Conservation (phyloP, 2,797 vertebrate species). For the Furcifer pardalis region DNA sequence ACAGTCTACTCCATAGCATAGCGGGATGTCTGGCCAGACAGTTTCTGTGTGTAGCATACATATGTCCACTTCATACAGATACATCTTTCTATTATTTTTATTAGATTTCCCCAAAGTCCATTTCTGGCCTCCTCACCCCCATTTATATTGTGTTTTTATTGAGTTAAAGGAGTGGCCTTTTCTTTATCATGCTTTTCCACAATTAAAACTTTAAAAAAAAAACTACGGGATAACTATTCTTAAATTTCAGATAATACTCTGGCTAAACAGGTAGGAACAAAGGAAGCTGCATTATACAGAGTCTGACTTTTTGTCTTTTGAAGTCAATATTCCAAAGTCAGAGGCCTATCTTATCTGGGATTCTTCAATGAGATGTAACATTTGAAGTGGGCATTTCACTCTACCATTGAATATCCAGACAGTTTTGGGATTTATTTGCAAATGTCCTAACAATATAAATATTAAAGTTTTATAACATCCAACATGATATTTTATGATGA, state of each 20-base stretch:
- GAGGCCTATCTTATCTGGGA: neutral
- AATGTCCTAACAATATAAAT: neutral
- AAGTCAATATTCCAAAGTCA: too few species aligned
- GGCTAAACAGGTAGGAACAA: neutral
- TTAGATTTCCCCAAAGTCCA: too few species aligned
- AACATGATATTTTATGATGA: neutral
- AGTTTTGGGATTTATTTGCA: neutral
- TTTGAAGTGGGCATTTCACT: neutral
- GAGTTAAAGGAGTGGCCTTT: too few species aligned
- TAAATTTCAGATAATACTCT: neutral
- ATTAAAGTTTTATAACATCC: neutral
- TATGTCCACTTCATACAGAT: too few species aligned
- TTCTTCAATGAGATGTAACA: neutral
- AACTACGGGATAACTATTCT: neutral
- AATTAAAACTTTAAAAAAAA: too few species aligned
- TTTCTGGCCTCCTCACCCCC: too few species aligned
- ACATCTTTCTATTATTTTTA: too few species aligned
- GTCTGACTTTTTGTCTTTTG: neutral
- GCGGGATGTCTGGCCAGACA: too few species aligned
- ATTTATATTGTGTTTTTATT: too few species aligned
- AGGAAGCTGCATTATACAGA: neutral
- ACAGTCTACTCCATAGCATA: too few species aligned
- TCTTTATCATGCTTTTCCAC: too few species aligned
- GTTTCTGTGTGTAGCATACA: too few species aligned
- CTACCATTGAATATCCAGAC: neutral